Evolutionary conservation across 2,797 vertebrate genomes (phyloP).

Genomic region (Microhierax caerulescens): DNA sequence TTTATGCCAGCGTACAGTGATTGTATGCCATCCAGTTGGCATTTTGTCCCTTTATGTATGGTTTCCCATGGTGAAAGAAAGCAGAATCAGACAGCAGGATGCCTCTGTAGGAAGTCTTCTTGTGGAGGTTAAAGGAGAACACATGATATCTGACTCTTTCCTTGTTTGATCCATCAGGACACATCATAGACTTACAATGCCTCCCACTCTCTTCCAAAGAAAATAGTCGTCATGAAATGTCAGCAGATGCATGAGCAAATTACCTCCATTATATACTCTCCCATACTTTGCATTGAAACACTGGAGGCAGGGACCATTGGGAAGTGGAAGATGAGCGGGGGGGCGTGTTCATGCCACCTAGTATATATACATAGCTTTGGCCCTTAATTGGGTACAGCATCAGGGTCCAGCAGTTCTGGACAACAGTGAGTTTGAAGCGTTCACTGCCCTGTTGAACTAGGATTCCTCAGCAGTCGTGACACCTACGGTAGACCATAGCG

Average conservation of each 20-base stretch:
- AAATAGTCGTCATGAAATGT: background rate
- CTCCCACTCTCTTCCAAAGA: background rate
- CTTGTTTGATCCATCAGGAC: background rate
- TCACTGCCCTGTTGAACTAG: background rate
- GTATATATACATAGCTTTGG: rapidly evolving
- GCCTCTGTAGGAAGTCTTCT: background rate
- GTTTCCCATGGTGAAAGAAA: background rate
- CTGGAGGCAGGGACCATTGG: background rate
- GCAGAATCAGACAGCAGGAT: background rate
- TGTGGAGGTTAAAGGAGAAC: background rate
- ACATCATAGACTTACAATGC: background rate
- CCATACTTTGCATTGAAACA: background rate
- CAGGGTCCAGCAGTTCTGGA: background rate
- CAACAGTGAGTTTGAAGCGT: background rate
- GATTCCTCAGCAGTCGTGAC: background rate
- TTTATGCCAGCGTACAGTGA: background rate
- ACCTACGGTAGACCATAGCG: background rate
- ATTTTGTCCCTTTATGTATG: background rate
- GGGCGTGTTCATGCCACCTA: background rate
- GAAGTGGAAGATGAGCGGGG: background rate
- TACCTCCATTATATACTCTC: background rate
- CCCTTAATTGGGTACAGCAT: background rate
- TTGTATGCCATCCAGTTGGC: background rate
- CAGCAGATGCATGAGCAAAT: background rate
- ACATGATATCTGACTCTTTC: background rate